Evolutionary conservation across 2,888 invertebrate genomes (phyloP), one percentile per base, ranked within the genome.

Genomic region (Linnaemya vulpina): DNA sequence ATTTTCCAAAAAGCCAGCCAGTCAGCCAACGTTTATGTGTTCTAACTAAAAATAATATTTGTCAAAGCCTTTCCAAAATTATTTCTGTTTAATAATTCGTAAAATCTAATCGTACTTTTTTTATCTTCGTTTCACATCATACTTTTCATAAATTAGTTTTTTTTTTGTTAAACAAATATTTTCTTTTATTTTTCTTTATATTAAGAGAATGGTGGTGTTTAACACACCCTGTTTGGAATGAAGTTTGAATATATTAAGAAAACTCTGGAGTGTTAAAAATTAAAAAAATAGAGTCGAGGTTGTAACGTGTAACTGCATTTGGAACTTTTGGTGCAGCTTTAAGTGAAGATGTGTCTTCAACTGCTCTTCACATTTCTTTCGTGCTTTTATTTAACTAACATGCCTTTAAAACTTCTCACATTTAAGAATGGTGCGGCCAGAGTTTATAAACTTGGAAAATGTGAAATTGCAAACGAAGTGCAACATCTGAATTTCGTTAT

Each of bases 141-240:
- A 13, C 43, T 53, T 22, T 53, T 30, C 15, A 30, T 38, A 15
- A 13, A 20, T 38, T 58, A 30, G 25, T 55, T 38, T 60, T 46
- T 25, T 74, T 51, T 4, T 22, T 22, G 3, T 53, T 1, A 5
- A 30, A 30, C 10, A 40, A 63, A 20, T 70, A 5, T 49, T 17
- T 38, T 22, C 51, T 17, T 43, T 4, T 43, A 43, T 13, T 43
- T 43, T 13, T 15, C 7, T 1, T 43, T 1, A 53, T 17, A 43
- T n/a, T n/a, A n/a, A n/a, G n/a, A 30, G 1, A n/a, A 15, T 49
- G n/a, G 40, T 22, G 22, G 20, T 40, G 1, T 53, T 60, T 49
- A 46, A 38, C 76, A 67, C 67, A 67, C 76, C 76, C 67, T 76
- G 58, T 60, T 15, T 77, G 68, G 68, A 77, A 77, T 77, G 77